phyloP scores from a whole-genome alignment of 2,797 vertebrate species.

The Amazona ochrocephala region DNA sequence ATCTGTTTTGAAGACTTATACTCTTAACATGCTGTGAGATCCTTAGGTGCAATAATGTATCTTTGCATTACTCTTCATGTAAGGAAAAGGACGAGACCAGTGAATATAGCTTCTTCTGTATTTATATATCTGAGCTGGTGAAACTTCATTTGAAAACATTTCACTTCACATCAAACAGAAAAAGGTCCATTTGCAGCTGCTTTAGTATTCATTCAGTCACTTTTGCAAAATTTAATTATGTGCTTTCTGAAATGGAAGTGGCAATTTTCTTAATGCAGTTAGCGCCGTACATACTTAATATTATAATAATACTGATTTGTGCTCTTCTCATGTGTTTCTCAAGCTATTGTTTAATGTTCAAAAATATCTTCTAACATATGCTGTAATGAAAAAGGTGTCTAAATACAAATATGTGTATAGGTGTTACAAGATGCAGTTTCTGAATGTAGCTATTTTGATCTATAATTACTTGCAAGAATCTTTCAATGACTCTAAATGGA shows the following conservation, averaged over 20 bases:
- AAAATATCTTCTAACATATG: background rate
- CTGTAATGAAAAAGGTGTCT: background rate
- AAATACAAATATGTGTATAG: background rate
- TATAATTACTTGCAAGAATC: background rate
- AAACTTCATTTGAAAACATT: constrained; percentile 15
- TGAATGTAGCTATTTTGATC: background rate
- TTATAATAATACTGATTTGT: constrained; percentile 35
- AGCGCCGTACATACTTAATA: constrained; percentile 21
- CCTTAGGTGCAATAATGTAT: background rate
- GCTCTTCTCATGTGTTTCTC: constrained; percentile 16
- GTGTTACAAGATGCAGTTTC: background rate
- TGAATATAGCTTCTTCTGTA: background rate
- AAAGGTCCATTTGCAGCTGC: constrained; percentile 21
- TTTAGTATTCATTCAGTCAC: constrained; percentile 29
- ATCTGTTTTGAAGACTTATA: background rate
- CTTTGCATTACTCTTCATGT: background rate
- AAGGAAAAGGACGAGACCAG: background rate
- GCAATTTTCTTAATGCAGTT: constrained; percentile 65
- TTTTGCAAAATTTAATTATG: constrained; percentile 52
- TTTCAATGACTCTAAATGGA: constrained; percentile 9
- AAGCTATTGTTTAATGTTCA: background rate
- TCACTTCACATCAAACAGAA: background rate
- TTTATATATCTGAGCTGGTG: background rate
- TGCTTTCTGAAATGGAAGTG: constrained; percentile 46
- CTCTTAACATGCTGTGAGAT: background rate